phyloP scores from a whole-genome alignment of 2,888 invertebrate genomes.

The Therioaphis trifolii region DNA sequence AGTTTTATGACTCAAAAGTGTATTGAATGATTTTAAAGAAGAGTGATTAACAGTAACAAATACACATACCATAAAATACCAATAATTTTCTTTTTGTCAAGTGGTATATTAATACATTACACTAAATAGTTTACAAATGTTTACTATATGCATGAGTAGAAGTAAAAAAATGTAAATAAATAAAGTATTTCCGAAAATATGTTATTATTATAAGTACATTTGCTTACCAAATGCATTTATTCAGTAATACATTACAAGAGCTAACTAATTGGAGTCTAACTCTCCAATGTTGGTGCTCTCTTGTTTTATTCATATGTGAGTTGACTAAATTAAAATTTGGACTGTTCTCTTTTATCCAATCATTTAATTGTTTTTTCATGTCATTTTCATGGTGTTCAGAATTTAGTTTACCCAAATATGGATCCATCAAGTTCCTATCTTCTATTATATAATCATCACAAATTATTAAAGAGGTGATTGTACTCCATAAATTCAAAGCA shows the following conservation, averaged over 20 bases:
- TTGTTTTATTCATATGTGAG: conserved; percentile 68
- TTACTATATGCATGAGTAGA: background rate
- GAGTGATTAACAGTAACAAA: no score
- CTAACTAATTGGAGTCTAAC: conserved; percentile 76
- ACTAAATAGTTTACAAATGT: background rate
- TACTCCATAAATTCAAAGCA: conserved; percentile 50
- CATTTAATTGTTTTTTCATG: conserved; percentile 3
- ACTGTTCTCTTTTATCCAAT: conserved; percentile 48
- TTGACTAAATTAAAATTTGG: conserved; percentile 17
- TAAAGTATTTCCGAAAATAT: background rate
- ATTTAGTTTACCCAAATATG: background rate
- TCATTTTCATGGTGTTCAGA: background rate
- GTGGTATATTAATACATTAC: no score
- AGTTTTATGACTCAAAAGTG: no score
- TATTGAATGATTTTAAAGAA: no score
- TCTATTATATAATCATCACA: conserved; percentile 40
- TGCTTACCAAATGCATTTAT: conserved; percentile 47
- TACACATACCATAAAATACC: no score
- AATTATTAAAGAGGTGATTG: conserved; percentile 38
- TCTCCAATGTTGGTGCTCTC: conserved; percentile 74
- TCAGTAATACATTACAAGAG: conserved; percentile 67
- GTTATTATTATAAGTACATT: background rate
- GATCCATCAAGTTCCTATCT: conserved; percentile 36
- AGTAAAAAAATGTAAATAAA: background rate
- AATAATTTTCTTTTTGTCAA: no score